Evolutionary conservation across 2,888 invertebrate genomes (phyloP).

Genomic region (Drosophila kokeensis): DNA sequence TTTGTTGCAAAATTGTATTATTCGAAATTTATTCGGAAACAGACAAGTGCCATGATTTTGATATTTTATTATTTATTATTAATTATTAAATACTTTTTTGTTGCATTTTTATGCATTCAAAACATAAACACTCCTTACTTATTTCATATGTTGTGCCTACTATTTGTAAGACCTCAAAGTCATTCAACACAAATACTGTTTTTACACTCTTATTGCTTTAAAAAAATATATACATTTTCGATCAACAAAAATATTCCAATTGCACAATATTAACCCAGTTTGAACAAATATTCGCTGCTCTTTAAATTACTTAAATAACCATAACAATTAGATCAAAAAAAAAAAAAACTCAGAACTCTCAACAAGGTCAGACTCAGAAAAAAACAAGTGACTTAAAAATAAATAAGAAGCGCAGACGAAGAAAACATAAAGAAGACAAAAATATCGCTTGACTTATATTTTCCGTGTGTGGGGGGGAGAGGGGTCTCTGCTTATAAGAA

Average conservation of each 20-base stretch:
- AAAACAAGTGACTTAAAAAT: slow-evolving; percentile 17
- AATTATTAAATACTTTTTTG: background rate
- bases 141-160: background rate
- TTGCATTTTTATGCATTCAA: background rate
- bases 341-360: slow-evolving; percentile 5
- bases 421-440: slow-evolving; percentile 5
- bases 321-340: background rate
- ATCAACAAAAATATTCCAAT: background rate
- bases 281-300: background rate
- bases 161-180: background rate
- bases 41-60: background rate
- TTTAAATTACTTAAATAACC: slow-evolving; percentile 2
- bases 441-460: slow-evolving; percentile 11
- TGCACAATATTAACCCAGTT: background rate
- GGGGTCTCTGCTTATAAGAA: background rate
- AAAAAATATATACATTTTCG: background rate
- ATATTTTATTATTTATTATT: background rate
- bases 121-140: background rate
- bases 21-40: background rate
- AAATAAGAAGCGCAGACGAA: background rate
- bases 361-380: slow-evolving; percentile 22
- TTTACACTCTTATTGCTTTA: background rate
- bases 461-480: background rate
- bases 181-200: background rate
- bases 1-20: background rate